Base-by-base conservation (phyloP, 2,113 vertebrate species). In the Planiliza haematocheilus region DNA sequence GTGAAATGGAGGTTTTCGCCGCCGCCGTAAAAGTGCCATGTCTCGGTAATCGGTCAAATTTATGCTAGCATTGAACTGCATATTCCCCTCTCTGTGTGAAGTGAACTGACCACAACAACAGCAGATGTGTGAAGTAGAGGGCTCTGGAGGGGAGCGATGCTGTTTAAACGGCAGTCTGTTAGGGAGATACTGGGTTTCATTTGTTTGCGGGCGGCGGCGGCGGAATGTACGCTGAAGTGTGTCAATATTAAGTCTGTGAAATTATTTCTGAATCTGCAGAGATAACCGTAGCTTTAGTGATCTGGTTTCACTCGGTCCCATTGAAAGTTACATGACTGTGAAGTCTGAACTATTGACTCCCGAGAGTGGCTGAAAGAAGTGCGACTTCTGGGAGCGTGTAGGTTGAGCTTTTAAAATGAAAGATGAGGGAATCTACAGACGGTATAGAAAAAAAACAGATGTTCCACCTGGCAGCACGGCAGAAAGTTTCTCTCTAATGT, bases 1-100 rank as follows among this genome's bases (percentile, higher is more conserved):
- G 72, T 84, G 85, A 86, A 87, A 89, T 81, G 64, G 78, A 78
- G 38, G 16, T 59, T 79, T 82, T 81, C 63, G 74, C 52, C 11
- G 55, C 66, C 18, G 4, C 67, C 76, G 70, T 83, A 45, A 79
- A 88, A 74, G 51, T 30, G 46, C 45, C 59, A 13, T 50, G 67
- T 69, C 43, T 2, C 10, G 55, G 78, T 30, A 48, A 87, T 82
- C 58, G 36, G 18, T 86, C 68, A 81, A 49, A 48, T 84, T 82
- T 34, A 90, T 79, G 75, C 66, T 20, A 8, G 65, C 34, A 39
- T 39, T 43, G 62, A 37, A 34, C 0, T 60, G 37, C 30, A n/a
- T 45, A 7, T 63, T 70, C 66, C 39, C 63, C 30, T 46, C 39
- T 60, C 21, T 7, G 30, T 39, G 49, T 30, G 70, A 81, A 72